These are phyloP conservation scores for Catharus ustulatus DNA, from an alignment of 2,797 vertebrate genomes.

Conservation along the genomic window DNA sequence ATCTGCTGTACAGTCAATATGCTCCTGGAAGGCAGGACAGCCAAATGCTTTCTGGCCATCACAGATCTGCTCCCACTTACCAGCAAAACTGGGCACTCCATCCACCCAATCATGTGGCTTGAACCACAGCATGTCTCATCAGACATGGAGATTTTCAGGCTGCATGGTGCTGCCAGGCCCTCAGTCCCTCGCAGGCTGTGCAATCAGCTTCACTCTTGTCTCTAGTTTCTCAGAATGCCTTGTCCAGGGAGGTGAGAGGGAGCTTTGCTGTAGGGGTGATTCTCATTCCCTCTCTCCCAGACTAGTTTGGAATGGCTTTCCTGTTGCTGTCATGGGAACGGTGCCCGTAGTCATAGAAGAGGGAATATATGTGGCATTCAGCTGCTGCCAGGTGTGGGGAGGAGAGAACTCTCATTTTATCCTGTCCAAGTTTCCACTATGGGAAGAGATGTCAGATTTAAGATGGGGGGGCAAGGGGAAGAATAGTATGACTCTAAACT, in stretches of 20 bases:
- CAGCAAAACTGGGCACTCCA: not conserved
- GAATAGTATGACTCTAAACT: not conserved
- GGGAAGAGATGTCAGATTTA: not conserved
- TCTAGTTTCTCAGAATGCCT: not conserved
- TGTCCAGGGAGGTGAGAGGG: not conserved
- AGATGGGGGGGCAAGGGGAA: not conserved
- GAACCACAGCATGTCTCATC: not conserved
- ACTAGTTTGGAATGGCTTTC: not conserved
- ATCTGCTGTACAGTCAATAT: accelerated
- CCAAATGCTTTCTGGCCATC: accelerated
- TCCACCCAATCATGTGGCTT: accelerated
- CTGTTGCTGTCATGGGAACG: not conserved
- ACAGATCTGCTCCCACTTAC: not conserved
- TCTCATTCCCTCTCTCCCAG: not conserved
- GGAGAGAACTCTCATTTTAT: not conserved
- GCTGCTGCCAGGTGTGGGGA: conserved; percentile 1
- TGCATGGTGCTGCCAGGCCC: accelerated
- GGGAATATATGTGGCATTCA: not conserved
- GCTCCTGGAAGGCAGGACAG: not conserved
- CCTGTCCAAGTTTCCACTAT: not conserved
- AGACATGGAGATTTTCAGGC: not conserved
- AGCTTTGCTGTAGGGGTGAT: not conserved
- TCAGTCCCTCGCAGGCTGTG: accelerated
- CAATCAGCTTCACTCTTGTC: accelerated
- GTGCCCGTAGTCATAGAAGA: not conserved